These are phyloP conservation scores for Pycnonotus jocosus DNA, from an alignment of 2,113 vertebrate genomes.

Conservation along the genomic window DNA sequence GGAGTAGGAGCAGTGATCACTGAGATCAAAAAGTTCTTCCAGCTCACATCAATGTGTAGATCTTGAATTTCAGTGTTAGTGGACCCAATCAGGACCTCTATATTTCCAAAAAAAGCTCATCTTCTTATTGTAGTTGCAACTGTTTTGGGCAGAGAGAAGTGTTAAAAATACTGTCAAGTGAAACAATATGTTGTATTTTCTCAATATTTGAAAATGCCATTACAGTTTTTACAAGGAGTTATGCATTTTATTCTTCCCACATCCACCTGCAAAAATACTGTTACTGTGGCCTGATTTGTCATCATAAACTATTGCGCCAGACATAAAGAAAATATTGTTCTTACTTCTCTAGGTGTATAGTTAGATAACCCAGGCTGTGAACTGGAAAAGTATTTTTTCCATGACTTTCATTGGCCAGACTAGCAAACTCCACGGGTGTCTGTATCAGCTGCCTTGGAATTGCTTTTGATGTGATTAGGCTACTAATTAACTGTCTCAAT, in stretches of 20 bases:
- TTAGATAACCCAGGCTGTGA: not conserved
- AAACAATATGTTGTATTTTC: not conserved
- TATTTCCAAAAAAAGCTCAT: not conserved
- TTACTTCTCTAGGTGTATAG: not conserved
- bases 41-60: not conserved
- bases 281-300: not conserved
- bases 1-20: not conserved
- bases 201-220: not conserved
- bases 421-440: not conserved
- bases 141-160: not conserved
- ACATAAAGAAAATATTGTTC: not conserved
- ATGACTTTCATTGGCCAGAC: not conserved
- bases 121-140: not conserved
- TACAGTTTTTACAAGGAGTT: not conserved
- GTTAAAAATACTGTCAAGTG: not conserved
- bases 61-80: not conserved
- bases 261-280: not conserved
- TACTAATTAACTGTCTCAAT: constrained; percentile 24
- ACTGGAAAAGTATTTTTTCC: not conserved
- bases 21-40: not conserved
- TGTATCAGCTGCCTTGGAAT: not conserved
- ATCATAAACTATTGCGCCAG: not conserved
- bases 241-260: not conserved
- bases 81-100: not conserved
- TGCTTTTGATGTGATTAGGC: constrained; percentile 33